These are phyloP conservation scores for Bellardia bayeri DNA, from an alignment of 2,888 invertebrate genomes.

Conservation along the genomic window DNA sequence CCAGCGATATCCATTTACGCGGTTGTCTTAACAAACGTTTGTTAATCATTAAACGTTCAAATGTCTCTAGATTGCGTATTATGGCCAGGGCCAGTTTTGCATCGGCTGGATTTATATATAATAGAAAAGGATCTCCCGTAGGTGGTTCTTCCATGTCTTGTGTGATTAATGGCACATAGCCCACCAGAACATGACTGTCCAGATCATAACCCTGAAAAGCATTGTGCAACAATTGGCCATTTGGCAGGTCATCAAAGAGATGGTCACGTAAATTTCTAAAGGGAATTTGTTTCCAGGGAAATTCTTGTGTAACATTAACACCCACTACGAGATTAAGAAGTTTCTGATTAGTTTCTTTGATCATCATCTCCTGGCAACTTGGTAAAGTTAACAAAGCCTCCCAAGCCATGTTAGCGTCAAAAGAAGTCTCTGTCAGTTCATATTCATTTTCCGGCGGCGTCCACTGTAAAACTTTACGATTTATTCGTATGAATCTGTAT, in stretches of 20 bases:
- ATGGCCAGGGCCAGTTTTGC: conserved; percentile 84
- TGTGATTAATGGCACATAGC: conserved; percentile 88
- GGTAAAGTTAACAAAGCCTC: conserved; percentile 76
- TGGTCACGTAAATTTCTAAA: conserved; percentile 87
- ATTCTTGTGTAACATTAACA: conserved; percentile 88
- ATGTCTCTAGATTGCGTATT: conserved; percentile 86
- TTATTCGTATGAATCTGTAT: conserved; percentile 39
- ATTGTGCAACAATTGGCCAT: conserved; percentile 84
- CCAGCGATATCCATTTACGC: conserved; percentile 86
- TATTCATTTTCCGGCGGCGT: conserved; percentile 78
- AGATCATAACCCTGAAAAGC: conserved; percentile 82
- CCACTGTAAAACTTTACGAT: conserved; percentile 74
- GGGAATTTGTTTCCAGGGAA: conserved; percentile 89
- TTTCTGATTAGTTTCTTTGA: conserved; percentile 78
- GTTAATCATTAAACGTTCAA: conserved; percentile 84
- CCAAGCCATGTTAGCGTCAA: conserved; percentile 79
- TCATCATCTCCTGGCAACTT: conserved; percentile 78
- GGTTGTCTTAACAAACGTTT: conserved; percentile 86
- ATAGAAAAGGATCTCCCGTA: conserved; percentile 88
- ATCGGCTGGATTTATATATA: conserved; percentile 86
- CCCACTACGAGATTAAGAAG: conserved; percentile 88
- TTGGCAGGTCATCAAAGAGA: conserved; percentile 85
- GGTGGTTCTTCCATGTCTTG: conserved; percentile 84
- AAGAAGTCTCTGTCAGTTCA: conserved; percentile 74
- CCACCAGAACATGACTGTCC: conserved; percentile 86